These are phyloP conservation scores for Eutrigla gurnardus DNA, from an alignment of 2,797 vertebrate genomes.

Conservation along the genomic window DNA sequence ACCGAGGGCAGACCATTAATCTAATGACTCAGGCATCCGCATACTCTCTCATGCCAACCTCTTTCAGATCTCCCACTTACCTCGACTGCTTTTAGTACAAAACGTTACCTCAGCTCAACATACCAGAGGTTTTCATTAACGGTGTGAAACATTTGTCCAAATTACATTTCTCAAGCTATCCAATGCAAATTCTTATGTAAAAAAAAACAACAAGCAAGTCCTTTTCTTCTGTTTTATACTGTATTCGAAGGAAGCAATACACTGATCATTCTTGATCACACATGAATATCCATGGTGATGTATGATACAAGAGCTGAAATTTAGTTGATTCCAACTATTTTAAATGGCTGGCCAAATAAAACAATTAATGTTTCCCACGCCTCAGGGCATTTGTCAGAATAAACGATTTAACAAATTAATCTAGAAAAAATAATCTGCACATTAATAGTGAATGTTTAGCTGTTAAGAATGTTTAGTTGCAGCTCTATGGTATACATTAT, in stretches of 20 bases:
- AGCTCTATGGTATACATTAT: not conserved
- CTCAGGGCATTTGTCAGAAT: not conserved
- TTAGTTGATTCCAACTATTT: constrained; percentile 1
- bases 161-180: not conserved
- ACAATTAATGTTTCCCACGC: not conserved
- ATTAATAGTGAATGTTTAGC: not conserved
- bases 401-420: not conserved
- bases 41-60: constrained; percentile 3
- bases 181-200: not conserved
- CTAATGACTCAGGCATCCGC: constrained; percentile 23
- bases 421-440: not conserved
- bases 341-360: not conserved
- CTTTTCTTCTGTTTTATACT: not conserved
- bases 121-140: not conserved
- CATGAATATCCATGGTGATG: not conserved
- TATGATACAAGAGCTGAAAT: not conserved
- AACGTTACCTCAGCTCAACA: constrained; percentile 12
- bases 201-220: not conserved
- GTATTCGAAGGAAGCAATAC: not conserved
- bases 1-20: constrained; percentile 16
- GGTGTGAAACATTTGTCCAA: not conserved
- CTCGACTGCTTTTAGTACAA: constrained; percentile 6
- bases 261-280: not conserved
- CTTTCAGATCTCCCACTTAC: constrained; percentile 10
- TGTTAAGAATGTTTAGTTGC: not conserved